Base-by-base conservation (phyloP, 2,888 invertebrate species). In the Xylocampa areola region DNA sequence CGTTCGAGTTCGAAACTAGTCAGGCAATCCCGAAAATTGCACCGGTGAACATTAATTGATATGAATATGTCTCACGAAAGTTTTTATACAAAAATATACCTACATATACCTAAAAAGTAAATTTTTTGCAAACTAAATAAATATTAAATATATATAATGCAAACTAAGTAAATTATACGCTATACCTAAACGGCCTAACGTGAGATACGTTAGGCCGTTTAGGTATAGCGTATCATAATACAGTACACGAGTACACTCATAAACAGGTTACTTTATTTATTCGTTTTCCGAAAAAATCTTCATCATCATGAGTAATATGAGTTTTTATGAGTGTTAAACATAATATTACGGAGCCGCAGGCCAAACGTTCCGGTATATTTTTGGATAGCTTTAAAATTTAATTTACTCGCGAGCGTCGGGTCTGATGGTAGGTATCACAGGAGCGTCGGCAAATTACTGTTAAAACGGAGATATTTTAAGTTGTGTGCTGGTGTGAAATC, bases 301-400 rank as follows among this genome's bases (percentile, higher is more conserved):
- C 68, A 54, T 68, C 51, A 54, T 53, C 53, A 53, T 65, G 67
- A 62, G 60, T 53, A 63, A 73, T 60, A 62, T 39, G 68, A 68
- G 50, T 49, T 65, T 68, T 68, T 75, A 73, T 60, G 73, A 68
- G 68, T 68, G 58, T 57, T 63, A 72, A 58, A 51, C 60, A 68
- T 68, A 73, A 64, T 68, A 74, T 53, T 17, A 39, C 17, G 59
- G 33, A 50, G 65, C 76, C 69, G 53, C 66, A 48, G 55, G 73
- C 57, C 49, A 43, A 48, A 61, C 55, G 59, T 59, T 52, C 51
- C 35, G 39, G 40, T 63, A 41, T 66, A 73, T 69, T 72, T 73
- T 73, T 57, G 63, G 66, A 69, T 69, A 69, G 73, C 66, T 77
- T 77, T 74, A 76, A 80, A 78, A 77, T 77, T 73, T 80, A 77